Conservation (phyloP, 2,888 invertebrate genomes). For the Pherbina coryleti region DNA sequence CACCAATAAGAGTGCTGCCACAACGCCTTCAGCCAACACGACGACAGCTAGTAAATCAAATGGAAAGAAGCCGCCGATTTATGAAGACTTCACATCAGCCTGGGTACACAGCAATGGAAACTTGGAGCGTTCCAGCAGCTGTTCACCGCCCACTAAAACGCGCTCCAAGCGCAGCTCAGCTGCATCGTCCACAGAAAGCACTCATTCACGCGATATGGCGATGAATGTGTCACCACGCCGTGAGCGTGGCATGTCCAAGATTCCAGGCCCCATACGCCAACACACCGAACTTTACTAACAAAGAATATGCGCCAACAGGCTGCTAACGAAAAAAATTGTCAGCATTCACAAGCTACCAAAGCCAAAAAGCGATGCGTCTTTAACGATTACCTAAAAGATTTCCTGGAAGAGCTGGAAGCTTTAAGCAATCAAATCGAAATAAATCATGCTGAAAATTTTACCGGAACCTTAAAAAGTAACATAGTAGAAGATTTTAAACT, state of each 20-base stretch:
- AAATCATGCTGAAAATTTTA: too few relatives aligned
- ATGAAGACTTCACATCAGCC: conserved; percentile 77
- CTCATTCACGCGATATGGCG: conserved; percentile 59
- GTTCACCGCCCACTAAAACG: conserved; percentile 65
- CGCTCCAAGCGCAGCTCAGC: conserved; percentile 67
- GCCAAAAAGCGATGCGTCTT: background rate
- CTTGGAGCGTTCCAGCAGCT: conserved; percentile 74
- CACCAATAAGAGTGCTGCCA: conserved; percentile 51
- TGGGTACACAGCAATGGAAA: conserved; percentile 82
- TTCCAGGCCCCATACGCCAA: conserved; percentile 68
- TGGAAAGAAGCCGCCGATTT: conserved; percentile 70
- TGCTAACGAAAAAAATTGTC: conserved; percentile 47
- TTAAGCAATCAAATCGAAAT: background rate
- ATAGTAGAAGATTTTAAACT: background rate
- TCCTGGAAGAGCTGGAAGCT: too few relatives aligned
- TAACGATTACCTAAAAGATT: background rate
- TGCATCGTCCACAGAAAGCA: conserved; percentile 67
- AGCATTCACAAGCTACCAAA: conserved; percentile 42
- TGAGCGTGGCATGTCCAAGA: conserved; percentile 67
- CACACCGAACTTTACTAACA: conserved; percentile 68
- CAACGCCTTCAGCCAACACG: conserved; percentile 41
- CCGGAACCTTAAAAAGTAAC: background rate
- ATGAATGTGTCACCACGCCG: conserved; percentile 63
- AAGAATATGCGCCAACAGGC: conserved; percentile 54
- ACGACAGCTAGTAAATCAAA: conserved; percentile 1